Base-by-base conservation (phyloP, 92 coral and sea anemone species). In the Porites cylindrica region DNA sequence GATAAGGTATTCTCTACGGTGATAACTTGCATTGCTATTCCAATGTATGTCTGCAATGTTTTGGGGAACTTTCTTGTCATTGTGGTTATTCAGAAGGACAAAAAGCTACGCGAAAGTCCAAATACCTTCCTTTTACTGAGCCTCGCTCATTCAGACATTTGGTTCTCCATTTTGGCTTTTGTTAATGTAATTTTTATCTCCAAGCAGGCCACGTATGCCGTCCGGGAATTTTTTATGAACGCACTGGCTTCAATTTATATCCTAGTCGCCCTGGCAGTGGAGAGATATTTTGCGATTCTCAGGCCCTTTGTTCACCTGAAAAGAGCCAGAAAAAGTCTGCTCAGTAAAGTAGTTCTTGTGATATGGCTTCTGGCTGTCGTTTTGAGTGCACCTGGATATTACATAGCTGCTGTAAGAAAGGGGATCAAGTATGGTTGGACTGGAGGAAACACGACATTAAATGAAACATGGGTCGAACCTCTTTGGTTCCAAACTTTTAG, bases 241-340 rank as follows among this genome's bases (percentile, higher is more conserved):
- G 86, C 66, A 1, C 63, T 83, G 52, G 62, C 4, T 10, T 73
- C 80, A 20, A 83, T 62, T 51, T 83, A 83, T 11, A 12, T 62
- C 29, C 68, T 72, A 2, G 80, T 75, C 14, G 32, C 80, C 16
- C 21, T 83, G 6, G 87, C 87, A 8, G 71, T 74, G 5, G 87
- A 83, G n/a, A 51, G 87, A 47, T 74, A 83, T 6, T 83, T 61
- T 20, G 73, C 72, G 43, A 72, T 83, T 83, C 51, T 83, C 47
- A 73, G 74, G 54, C 80, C 87, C 1, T 83, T 83, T 23, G 87
- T 83, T 18, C 87, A 83, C 80, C 4, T 61, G 26, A 51, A 21
- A 75, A 63, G 64, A 23, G 80, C 80, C 16, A n/a, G 6, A 14
- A 83, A 16, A 18, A 43, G 64, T 51, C 63, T 83, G 63, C 19